phyloP scores from a whole-genome alignment of 1,140 invertebrate species.

The Neomicropteryx cornuta region DNA sequence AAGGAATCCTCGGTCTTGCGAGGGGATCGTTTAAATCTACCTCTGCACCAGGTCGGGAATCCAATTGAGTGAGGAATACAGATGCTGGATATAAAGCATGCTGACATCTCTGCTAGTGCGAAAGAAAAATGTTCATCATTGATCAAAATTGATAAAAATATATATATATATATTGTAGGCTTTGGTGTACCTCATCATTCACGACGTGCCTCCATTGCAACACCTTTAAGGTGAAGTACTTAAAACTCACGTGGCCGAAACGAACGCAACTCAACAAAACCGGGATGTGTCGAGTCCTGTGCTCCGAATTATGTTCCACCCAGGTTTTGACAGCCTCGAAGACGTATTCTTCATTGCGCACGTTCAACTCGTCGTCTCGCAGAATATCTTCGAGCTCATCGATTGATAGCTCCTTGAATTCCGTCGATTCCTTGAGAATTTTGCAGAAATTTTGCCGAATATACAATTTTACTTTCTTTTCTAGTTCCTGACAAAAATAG shows the following conservation, averaged over 20 bases:
- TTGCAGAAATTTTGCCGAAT: conserved; percentile 40
- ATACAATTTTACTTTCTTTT: conserved; percentile 38
- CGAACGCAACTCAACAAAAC: conserved; percentile 50
- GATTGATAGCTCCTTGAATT: conserved; percentile 39
- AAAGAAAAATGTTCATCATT: conserved; percentile 4
- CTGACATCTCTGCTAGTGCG: conserved; percentile 28
- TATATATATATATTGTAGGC: background rate
- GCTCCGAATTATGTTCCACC: conserved; percentile 41
- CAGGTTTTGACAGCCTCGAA: conserved; percentile 54
- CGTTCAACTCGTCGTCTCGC: conserved; percentile 51
- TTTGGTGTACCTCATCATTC: conserved; percentile 33
- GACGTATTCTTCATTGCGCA: conserved; percentile 53
- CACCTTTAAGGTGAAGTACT: conserved; percentile 51
- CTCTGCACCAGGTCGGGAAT: conserved; percentile 38
- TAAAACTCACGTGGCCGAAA: conserved; percentile 52
- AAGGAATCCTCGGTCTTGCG: conserved; percentile 51
- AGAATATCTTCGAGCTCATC: conserved; percentile 45
- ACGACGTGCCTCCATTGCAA: conserved; percentile 41
- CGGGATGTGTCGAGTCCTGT: conserved; percentile 40
- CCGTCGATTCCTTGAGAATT: conserved; percentile 38
- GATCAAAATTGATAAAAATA: background rate
- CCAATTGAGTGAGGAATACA: conserved; percentile 37
- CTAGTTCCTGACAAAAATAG: conserved; percentile 51
- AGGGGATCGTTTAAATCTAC: conserved; percentile 44
- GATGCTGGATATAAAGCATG: conserved; percentile 36